Base-by-base conservation (phyloP, 2,888 invertebrate species). In the Pristionchus japonicus region DNA sequence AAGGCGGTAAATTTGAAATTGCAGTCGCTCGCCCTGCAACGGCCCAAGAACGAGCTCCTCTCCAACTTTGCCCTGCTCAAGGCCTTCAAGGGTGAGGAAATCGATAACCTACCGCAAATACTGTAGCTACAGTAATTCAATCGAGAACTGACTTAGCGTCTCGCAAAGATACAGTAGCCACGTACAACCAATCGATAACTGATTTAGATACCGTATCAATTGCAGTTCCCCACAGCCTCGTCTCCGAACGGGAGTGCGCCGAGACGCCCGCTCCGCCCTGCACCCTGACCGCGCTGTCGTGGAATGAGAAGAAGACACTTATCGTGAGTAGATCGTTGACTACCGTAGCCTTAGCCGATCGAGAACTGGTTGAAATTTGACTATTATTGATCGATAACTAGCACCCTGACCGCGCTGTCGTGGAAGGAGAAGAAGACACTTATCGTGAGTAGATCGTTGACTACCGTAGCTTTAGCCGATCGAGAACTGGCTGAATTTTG, bases 31-130 rank as follows among this genome's bases (percentile, higher is more conserved):
- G 52, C 49, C 11, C 82, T 83, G 20, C 82, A 83, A 83, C 52
- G 47, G 80, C 80, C 80, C 27, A 11, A n/a, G 23, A 83, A 83
- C 34, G 15, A 13, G 82, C 82, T 52, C 27, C 82, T 52, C 52
- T 52, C 77, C 27, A 77, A 77, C 77, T 77, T 77, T 77, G 77
- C 47, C 43, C 43, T 77, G n/a, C 77, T 77, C 77, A 77, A 77
- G 27, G 43, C 77, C 40, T 77, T 27, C 27, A 77, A 77, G 37
- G 43, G 77, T 47, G 34, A 1, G 37, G 31, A 13, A 82, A 37
- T 82, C 27, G 27, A 4, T 23, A 27, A 67, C n/a, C n/a, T n/a
- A n/a, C n/a, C n/a, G n/a, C n/a, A n/a, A n/a, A n/a, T n/a, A n/a
- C n/a, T n/a, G n/a, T n/a, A n/a, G n/a, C n/a, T n/a, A n/a, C n/a